Percentiles rank a stretch among this genome's conserved stretches.
These are phyloP conservation scores for Megaustenia siamemsis DNA, from an alignment of 2,888 invertebrate genomes.

Conservation along the genomic window DNA sequence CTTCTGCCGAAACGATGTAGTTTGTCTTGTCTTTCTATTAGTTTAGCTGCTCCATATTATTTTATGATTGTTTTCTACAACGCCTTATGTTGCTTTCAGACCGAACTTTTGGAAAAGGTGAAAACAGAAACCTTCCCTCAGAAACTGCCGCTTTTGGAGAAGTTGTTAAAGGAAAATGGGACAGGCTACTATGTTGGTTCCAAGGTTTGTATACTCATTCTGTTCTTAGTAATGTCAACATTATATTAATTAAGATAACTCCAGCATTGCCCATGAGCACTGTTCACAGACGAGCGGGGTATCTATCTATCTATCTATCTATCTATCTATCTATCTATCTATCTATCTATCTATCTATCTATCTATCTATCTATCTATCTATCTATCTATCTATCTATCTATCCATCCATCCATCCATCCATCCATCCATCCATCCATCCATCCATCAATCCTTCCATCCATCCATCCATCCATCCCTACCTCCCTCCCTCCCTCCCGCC, in stretches of 20 bases:
- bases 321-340: slow-evolving; percentile 15
- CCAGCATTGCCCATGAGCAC: too few species aligned
- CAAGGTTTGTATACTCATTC: slow-evolving; percentile 1
- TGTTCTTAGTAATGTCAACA: too few species aligned
- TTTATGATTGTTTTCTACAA: background rate
- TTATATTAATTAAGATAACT: too few species aligned
- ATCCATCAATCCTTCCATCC: background rate
- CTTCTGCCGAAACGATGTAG: too few species aligned
- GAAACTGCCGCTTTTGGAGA: slow-evolving; percentile 16
- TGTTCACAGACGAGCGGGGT: background rate
- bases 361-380: background rate
- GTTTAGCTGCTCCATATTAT: too few species aligned
- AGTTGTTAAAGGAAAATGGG: slow-evolving; percentile 12
- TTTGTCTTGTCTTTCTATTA: too few species aligned
- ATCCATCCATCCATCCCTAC: too few species aligned
- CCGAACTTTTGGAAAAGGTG: background rate
- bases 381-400: background rate
- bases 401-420: background rate
- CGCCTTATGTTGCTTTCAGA: background rate
- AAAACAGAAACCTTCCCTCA: slow-evolving; percentile 3
- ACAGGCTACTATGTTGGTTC: slow-evolving; percentile 21
- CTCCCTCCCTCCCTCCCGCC: too few species aligned
- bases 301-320: slow-evolving; percentile 7
- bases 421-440: background rate
- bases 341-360: slow-evolving; percentile 13